Evolutionary conservation across 2,113 vertebrate genomes (phyloP).

Genomic region (Leucopsar rothschildi): DNA sequence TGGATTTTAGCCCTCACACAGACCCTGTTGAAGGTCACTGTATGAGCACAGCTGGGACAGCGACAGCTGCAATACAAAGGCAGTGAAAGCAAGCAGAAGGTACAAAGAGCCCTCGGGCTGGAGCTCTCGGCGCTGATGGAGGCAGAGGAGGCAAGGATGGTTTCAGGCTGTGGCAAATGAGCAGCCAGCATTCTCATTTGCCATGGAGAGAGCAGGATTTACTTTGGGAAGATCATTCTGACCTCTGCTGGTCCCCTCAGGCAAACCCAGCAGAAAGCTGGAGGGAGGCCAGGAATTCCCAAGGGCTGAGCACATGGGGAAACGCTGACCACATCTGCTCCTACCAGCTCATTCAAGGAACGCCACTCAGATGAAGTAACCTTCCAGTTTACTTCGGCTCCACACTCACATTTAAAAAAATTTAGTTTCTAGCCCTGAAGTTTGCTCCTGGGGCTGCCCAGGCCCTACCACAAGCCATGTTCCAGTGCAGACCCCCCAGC

Average conservation of each 20-base stretch:
- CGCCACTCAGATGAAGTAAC: fast-evolving
- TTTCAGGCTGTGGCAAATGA: not conserved
- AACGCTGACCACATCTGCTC: not conserved
- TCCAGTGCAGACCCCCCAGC: not conserved
- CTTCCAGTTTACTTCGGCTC: not conserved
- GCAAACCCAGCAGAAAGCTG: not conserved
- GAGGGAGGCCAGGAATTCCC: not conserved
- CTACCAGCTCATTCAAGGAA: not conserved
- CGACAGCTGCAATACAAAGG: not conserved
- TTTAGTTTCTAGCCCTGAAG: not conserved
- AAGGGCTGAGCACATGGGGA: not conserved
- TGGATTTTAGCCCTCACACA: not conserved
- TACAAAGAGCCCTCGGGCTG: not conserved
- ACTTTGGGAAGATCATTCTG: not conserved
- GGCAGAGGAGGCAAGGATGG: not conserved
- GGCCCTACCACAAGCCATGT: not conserved
- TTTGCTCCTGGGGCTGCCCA: not conserved
- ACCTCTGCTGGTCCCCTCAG: slow-evolving; percentile 30
- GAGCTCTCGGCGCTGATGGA: not conserved
- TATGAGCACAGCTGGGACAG: not conserved
- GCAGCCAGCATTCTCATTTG: not conserved
- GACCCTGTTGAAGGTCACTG: not conserved
- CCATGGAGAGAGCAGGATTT: not conserved
- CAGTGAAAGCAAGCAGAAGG: not conserved
- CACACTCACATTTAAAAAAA: not conserved